Evolutionary conservation across 1,140 invertebrate genomes (phyloP), one percentile per base, ranked within the genome.

Genomic region (Scaptodrosophila lebanonensis): DNA sequence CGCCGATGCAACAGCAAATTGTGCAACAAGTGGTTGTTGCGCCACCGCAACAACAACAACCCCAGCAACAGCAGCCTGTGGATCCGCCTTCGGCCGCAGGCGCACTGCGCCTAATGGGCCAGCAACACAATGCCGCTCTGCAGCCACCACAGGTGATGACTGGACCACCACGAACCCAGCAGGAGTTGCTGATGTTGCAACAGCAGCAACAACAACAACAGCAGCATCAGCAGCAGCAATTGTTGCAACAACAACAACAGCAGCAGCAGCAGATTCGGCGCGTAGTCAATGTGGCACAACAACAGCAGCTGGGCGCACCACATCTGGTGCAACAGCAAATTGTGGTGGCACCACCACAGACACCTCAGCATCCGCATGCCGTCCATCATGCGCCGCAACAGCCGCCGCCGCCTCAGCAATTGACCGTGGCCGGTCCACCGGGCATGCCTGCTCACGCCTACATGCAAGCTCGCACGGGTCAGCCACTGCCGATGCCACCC

Each of bases 41-140:
- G 4, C 53, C 68, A 9, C 62, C 56, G 33, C 71, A 76, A 22
- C 73, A 82, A 8, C 82, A 61, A 18, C 61, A 66, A 15, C 69
- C 56, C 8, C 59, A 63, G n/a, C 73, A 54, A 51, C 59, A 51
- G 40, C 44, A 53, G 71, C 88, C 58, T 50, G 75, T 82, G 70
- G 82, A 82, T 9, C 90, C 92, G 64, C 90, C 90, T 2, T 93
- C 92, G 25, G 92, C 92, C 7, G 92, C 93, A 1, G 92, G 93
- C 7, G 93, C 93, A 6, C 86, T 93, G 17, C 87, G 93, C 65
- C 82, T 94, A 61, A 94, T 95, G 93, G 94, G 93, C 0, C 93
- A 93, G 1, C 93, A 94, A 59, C 93, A 95, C 65, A 92, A 92
- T 70, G 91, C 91, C 12, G 89, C 90, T 3, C 75, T 89, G 12